Evolutionary conservation across 2,888 invertebrate species (phyloP).

Genomic region (Trypoxylon attenuatum): DNA sequence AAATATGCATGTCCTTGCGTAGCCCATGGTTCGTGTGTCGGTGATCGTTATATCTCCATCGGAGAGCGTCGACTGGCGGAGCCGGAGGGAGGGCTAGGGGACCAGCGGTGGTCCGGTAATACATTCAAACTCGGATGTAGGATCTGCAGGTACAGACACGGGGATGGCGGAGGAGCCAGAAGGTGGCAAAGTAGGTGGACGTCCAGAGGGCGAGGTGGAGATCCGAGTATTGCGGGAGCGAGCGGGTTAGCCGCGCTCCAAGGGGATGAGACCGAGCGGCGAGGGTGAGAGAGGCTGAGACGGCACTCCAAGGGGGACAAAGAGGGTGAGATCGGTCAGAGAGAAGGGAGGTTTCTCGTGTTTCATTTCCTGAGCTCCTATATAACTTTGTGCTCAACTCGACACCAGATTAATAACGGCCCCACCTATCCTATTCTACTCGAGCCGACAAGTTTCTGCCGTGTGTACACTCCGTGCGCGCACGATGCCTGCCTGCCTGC

Average conservation of each 20-base stretch:
- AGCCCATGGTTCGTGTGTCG: conserved; percentile 66
- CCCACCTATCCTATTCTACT: conserved; percentile 71
- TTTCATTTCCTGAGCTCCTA: conserved; percentile 75
- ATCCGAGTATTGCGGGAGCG: not conserved
- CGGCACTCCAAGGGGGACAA: conserved; percentile 10
- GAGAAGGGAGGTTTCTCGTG: conserved; percentile 70
- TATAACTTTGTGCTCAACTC: conserved; percentile 75
- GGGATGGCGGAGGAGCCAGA: conserved; percentile 53
- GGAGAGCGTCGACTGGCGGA: conserved; percentile 47
- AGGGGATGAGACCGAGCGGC: conserved; percentile 24
- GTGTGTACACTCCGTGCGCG: conserved; percentile 54
- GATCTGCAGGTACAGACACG: conserved; percentile 58
- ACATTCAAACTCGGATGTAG: conserved; percentile 71
- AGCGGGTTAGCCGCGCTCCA: conserved; percentile 17
- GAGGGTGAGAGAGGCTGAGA: conserved; percentile 21
- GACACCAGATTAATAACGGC: conserved; percentile 75
- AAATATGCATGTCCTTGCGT: conserved; percentile 67
- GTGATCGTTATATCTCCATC: conserved; percentile 74
- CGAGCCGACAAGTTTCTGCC: conserved; percentile 66
- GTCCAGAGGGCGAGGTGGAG: conserved; percentile 17
- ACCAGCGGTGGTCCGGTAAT: conserved; percentile 68
- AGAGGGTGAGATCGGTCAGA: conserved; percentile 19
- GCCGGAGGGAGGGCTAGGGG: conserved; percentile 35
- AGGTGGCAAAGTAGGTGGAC: conserved; percentile 34
- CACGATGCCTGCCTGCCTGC: conserved; percentile 27